Base-by-base conservation (phyloP, 2,113 vertebrate genomes). In the Paratilapia polleni region DNA sequence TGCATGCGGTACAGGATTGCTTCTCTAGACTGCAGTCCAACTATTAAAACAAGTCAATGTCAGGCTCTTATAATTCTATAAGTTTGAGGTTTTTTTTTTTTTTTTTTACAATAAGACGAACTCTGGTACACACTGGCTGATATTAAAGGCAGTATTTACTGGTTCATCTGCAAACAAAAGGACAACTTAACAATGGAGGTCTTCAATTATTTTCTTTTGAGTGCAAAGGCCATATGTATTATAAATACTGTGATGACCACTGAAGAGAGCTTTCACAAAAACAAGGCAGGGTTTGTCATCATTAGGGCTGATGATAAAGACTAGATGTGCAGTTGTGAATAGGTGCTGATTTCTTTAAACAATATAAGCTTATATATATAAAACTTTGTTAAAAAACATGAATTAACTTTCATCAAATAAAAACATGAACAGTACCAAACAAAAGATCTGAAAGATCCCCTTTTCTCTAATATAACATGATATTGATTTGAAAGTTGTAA, bases 201-300 rank as follows among this genome's bases (percentile, higher is more conserved):
- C 28, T 87, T 73, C 38, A 2, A 84, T 66, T 52, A 56, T 36
- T 59, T 61, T 77, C 52, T 64, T 17, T 78, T 15, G 62, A 83
- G 58, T 77, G 20, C 52, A 59, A 38, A 64, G 59, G 24, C 34
- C 56, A 36, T n/a, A 24, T 20, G 68, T 26, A 52, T 15, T 60
- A 28, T 68, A 47, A 83, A 12, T 34, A 34, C 57, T n/a, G 26
- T 79, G 19, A 54, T 52, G 54, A 54, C 10, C 64, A 3, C 11
- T 68, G 64, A 68, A 22, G 15, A n/a, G 11, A 0, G 13, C 20
- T 31, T 54, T 52, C 36, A 49, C 1, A 49, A 28, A 26, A 68
- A 1, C 22, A 31, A 31, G 28, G 28, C 28, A 31, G 28, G 28
- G 28, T 31, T 31, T 31, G 28, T 31, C 28, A 31, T 31, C 28